Base-by-base conservation (phyloP, 2,113 vertebrate genomes). In the Mormyrus lacerda region DNA sequence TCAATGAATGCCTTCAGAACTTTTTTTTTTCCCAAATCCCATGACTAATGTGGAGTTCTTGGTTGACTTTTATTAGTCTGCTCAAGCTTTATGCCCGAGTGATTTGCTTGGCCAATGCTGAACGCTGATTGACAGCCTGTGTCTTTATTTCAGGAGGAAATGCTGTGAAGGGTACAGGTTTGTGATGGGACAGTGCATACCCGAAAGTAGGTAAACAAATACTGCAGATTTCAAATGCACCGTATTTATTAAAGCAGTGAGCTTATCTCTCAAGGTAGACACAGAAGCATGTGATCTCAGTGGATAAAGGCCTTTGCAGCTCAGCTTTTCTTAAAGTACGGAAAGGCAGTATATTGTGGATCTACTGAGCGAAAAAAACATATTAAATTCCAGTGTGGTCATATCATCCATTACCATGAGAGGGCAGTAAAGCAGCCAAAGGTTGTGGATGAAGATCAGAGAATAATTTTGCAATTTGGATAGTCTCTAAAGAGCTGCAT, bases 141-240 rank as follows among this genome's bases (percentile, higher is more conserved):
- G 24, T 86, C 48, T 87, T 87, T 55, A 1, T 89, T 79, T 35
- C 94, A 96, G 96, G 95, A 96, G 95, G 92, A 96, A 94, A 92
- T 96, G 96, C 93, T 96, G 96, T 92, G 94, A 95, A 2, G 96
- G 95, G 4, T 96, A 96, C 93, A 93, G 96, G 92, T 96, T 96
- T 92, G 96, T 96, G 92, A 96, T 96, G 95, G 96, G 96, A 90
- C 95, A 95, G 90, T 96, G 96, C 92, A 93, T 96, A 90, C 93
- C 95, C 90, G 95, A 96, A 96, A 95, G 96, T 96, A 96, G 93
- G 96, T 95, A 92, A 94, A 92, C 90, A 61, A 15, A 90, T 19
- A 82, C 86, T 91, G 73, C 89, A 88, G 55, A 39, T 89, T n/a
- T 79, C 39, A 35, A 89, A 89, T 84, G 44, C 82, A 31, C 15